Percentiles rank a stretch among this genome's conserved stretches.
Conservation (phyloP, 23 tunicate genomes). For the Clavelina lepadiformis region DNA sequence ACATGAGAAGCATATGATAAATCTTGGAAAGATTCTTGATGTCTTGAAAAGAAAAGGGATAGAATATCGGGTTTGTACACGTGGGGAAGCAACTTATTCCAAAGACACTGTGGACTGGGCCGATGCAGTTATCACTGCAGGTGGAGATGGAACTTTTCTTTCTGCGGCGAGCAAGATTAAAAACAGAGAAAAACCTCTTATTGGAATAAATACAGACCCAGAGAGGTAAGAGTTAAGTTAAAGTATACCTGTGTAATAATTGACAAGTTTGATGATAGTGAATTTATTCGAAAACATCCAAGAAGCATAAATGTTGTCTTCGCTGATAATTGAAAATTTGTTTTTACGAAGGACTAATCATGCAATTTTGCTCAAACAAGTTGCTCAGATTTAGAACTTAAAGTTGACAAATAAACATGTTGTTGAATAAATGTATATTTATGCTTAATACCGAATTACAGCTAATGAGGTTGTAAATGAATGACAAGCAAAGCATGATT, state of each 20-base stretch:
- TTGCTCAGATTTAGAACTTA: too few relatives aligned
- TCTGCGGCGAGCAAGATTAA: constrained; percentile 81
- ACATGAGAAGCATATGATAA: constrained; percentile 58
- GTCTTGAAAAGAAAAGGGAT: constrained; percentile 57
- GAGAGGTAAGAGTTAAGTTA: constrained; percentile 24
- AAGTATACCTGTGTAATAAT: background rate
- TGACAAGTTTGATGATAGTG: background rate
- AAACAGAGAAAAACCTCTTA: constrained; percentile 65
- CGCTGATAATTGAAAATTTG: background rate
- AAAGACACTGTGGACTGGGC: constrained; percentile 82
- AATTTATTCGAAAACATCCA: background rate
- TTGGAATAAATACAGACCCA: constrained; percentile 88
- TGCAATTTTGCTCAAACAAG: too few relatives aligned
- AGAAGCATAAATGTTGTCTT: background rate
- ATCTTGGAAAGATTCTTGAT: constrained; percentile 20
- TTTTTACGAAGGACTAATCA: too few relatives aligned
- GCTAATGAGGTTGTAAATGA: too few relatives aligned
- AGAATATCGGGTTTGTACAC: constrained; percentile 51
- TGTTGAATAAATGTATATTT: too few relatives aligned
- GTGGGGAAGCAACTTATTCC: constrained; percentile 52
- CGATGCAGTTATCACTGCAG: constrained; percentile 90
- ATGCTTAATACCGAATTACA: too few relatives aligned
- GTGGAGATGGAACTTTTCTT: constrained; percentile 93
- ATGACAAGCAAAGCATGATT: too few relatives aligned
- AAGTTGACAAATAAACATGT: too few relatives aligned